Evolutionary conservation across 2,888 invertebrate genomes (phyloP).

Genomic region (Rhamnusium bicolor): DNA sequence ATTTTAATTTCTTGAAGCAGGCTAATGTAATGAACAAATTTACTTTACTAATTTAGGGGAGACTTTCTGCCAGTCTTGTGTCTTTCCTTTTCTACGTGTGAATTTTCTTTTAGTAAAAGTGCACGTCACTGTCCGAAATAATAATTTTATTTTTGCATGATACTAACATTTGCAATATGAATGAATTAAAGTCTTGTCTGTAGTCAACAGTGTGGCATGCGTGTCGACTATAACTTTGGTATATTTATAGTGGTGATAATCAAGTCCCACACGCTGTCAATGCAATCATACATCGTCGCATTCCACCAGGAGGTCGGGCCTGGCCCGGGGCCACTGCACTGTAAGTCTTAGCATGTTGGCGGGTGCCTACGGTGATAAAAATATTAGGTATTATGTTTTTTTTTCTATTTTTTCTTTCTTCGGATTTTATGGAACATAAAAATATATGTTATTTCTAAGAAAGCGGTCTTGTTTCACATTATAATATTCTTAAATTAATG

Average conservation of each 20-base stretch:
- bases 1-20: too few relatives aligned
- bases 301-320: conserved; percentile 50
- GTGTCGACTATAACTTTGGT: conserved; percentile 50
- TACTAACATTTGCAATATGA: conserved; percentile 48
- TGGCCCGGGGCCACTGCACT: conserved; percentile 31
- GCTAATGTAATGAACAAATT: too few relatives aligned
- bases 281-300: conserved; percentile 54
- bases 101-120: too few relatives aligned
- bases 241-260: conserved; percentile 57
- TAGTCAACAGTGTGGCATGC: conserved; percentile 50
- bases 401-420: neutral
- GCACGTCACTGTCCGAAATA: neutral
- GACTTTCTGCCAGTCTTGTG: too few relatives aligned
- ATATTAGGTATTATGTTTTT: neutral
- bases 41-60: too few relatives aligned
- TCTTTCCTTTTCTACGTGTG: too few relatives aligned
- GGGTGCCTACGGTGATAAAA: conserved; percentile 23
- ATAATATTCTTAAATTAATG: neutral
- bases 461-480: neutral
- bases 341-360: conserved; percentile 25
- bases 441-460: neutral
- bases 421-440: neutral
- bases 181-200: conserved; percentile 50
- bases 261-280: conserved; percentile 59
- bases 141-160: conserved; percentile 25